Base-by-base conservation (phyloP, 1,140 invertebrate species). In the Drosophila seguyi region DNA sequence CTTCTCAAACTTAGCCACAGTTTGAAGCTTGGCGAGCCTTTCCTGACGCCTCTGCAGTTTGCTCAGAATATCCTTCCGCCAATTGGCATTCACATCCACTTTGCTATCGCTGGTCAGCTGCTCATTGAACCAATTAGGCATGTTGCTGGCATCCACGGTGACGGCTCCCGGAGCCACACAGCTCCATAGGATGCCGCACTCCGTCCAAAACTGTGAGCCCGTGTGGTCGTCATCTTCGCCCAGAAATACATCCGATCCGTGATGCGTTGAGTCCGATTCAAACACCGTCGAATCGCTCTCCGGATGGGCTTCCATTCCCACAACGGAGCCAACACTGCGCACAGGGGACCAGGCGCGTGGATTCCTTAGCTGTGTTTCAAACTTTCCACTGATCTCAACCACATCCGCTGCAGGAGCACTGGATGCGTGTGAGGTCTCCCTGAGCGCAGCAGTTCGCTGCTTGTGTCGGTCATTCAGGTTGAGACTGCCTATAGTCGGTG, bases 291-390 rank as follows among this genome's bases (percentile, higher is more conserved):
- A 96, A 91, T 97, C 96, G 61, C 95, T 95, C 92, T 97, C 96
- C 14, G 96, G 96, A 92, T 97, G 96, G 29, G 95, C 96, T 93
- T 97, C 96, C 83, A 95, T 95, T 14, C 96, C 96, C 25, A 95
- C 94, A 36, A 97, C 95, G 36, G 96, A 97, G 6, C 96, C 96
- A 14, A 97, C 96, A 74, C 96, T 97, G 75, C 96, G 94, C 14
- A 97, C 96, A 16, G 96, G 96, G 91, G 96, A 97, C 96, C 96
- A 97, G 22, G 96, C 96, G 83, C 96, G 94, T 36, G 96, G 96
- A 93, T 96, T 96, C 71, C 95, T 94, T 6, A 93, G 81, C 62
- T 93, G 93, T 0, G 93, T 93, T 68, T 94, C 94, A 72, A 93
- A 94, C 69, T 93, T 94, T 6, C 92, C 92, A 6, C 82, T 85